Percentiles rank a stretch among this genome's conserved stretches.
phyloP scores from a whole-genome alignment of 2,113 vertebrate genomes.

The Sylvia atricapilla region DNA sequence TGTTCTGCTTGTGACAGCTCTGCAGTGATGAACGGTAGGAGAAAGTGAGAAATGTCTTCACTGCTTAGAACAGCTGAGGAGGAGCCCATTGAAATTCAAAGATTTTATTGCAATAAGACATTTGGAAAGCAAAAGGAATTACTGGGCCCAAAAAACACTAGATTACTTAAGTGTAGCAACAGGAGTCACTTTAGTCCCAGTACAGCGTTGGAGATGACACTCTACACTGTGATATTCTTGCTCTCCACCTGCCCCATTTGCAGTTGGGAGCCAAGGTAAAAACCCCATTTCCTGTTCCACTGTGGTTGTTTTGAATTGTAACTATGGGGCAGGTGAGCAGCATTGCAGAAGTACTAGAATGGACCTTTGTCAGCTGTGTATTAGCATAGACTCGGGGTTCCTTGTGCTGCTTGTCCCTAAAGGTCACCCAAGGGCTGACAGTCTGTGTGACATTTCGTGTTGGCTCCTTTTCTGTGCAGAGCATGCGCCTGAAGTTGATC shows the following conservation, averaged over 20 bases:
- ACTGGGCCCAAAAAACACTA: not conserved
- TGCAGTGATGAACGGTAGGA: not conserved
- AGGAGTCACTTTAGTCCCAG: not conserved
- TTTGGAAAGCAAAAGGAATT: not conserved
- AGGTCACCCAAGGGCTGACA: not conserved
- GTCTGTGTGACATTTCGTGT: not conserved
- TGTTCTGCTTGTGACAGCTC: not conserved
- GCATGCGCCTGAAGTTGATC: constrained; percentile 97
- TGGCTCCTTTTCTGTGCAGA: constrained; percentile 73
- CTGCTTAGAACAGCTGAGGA: not conserved
- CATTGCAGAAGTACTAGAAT: not conserved
- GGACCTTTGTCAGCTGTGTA: not conserved
- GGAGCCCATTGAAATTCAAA: not conserved
- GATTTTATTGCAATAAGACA: not conserved
- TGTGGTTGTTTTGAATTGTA: not conserved
- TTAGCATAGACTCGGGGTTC: not conserved
- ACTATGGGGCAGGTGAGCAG: not conserved
- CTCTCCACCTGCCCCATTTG: not conserved
- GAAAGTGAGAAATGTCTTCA: not conserved
- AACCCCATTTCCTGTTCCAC: not conserved
- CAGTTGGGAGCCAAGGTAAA: not conserved
- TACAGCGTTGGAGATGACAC: not conserved
- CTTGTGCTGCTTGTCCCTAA: not conserved
- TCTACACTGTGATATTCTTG: accelerated
- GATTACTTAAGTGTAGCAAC: not conserved